Evolutionary conservation across 1,140 invertebrate species (phyloP).

Genomic region (Trichogramma pretiosum): DNA sequence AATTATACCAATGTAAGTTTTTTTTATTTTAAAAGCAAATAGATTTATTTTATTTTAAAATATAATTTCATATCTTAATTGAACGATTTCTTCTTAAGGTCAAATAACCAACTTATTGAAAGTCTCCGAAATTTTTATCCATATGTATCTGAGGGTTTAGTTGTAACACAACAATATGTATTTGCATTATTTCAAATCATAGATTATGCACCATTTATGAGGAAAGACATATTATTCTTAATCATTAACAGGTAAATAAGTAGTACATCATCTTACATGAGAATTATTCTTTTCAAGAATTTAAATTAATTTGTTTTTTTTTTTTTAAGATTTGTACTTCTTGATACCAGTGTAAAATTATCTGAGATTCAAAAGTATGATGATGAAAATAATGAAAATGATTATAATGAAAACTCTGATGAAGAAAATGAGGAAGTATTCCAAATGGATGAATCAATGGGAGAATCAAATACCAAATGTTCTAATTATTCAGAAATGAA

Average conservation of each 20-base stretch:
- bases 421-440: constrained; percentile 37
- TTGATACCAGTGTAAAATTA: constrained; percentile 59
- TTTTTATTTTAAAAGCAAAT: constrained; percentile 25
- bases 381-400: constrained; percentile 33
- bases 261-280: constrained; percentile 24
- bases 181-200: constrained; percentile 56
- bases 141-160: constrained; percentile 50
- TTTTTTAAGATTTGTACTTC: constrained; percentile 49
- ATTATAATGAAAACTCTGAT: too few relatives aligned
- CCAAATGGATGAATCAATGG: constrained; percentile 37
- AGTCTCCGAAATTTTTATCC: constrained; percentile 53
- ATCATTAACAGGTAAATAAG: constrained; percentile 56
- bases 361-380: constrained; percentile 46
- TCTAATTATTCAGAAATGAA: constrained; percentile 23
- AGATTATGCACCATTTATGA: constrained; percentile 54
- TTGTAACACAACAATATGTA: constrained; percentile 53
- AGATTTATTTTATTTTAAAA: constrained; percentile 15
- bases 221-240: constrained; percentile 52
- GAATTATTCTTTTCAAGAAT: not conserved
- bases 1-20: constrained; percentile 56
- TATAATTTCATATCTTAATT: constrained; percentile 12
- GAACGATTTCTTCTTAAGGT: constrained; percentile 43
- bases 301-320: not conserved
- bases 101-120: constrained; percentile 44
- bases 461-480: constrained; percentile 34